Percentiles rank a stretch among this genome's conserved stretches.
Conservation (phyloP, 37 sponge, comb jelly and placozoan genomes). For the Agelas oroides region DNA sequence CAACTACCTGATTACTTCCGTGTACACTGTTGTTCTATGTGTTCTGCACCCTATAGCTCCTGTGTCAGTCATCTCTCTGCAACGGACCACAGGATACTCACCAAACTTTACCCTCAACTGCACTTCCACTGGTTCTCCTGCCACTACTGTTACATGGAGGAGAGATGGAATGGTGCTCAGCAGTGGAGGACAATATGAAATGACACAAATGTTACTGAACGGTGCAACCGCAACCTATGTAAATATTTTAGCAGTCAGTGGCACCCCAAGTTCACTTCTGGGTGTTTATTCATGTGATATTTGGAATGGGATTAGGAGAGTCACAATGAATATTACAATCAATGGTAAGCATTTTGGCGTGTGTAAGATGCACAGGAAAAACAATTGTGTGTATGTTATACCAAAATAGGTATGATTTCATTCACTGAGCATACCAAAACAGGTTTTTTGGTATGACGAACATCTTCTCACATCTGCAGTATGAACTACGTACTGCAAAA, state of each 20-base stretch:
- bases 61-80: too few relatives aligned
- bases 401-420: too few relatives aligned
- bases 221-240: not conserved
- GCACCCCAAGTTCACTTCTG: not conserved
- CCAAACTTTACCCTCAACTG: not conserved
- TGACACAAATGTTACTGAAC: conserved; percentile 5
- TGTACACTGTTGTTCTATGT: too few relatives aligned
- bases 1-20: too few relatives aligned
- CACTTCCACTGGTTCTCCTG: conserved; percentile 33
- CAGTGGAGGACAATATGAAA: not conserved
- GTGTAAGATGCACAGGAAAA: not conserved
- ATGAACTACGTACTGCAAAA: too few relatives aligned
- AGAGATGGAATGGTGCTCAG: not conserved
- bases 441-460: too few relatives aligned
- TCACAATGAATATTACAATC: not conserved
- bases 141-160: conserved; percentile 5
- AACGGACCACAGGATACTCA: too few relatives aligned
- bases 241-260: not conserved
- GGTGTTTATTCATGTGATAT: conserved; percentile 7
- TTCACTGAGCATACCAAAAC: too few relatives aligned
- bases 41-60: too few relatives aligned
- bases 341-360: not conserved
- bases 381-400: too few relatives aligned
- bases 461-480: too few relatives aligned
- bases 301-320: not conserved